Evolutionary conservation across 1,140 invertebrate species (phyloP).

Genomic region (Neodiprion virginianus): DNA sequence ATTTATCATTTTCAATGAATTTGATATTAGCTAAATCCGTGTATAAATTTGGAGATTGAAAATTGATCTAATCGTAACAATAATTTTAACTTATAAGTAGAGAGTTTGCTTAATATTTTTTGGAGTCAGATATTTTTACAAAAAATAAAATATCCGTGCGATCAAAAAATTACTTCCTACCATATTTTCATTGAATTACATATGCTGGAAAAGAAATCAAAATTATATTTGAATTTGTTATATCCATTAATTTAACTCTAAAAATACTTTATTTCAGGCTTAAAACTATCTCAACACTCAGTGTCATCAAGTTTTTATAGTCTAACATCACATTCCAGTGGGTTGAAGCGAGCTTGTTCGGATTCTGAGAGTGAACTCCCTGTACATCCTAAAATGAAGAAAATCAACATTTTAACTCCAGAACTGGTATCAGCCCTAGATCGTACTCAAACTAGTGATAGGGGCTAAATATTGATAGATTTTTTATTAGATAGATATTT

Average conservation of each 20-base stretch:
- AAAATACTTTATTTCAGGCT: slow-evolving; percentile 16
- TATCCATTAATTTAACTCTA: not conserved
- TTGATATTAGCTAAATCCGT: not conserved
- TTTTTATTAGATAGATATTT: slow-evolving; percentile 14
- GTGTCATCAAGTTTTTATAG: slow-evolving; percentile 13
- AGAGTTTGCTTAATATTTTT: not conserved
- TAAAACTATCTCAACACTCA: slow-evolving; percentile 19
- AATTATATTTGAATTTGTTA: not conserved
- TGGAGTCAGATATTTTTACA: no score
- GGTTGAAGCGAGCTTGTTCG: slow-evolving; percentile 13
- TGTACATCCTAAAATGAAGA: slow-evolving; percentile 12
- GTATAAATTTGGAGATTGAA: not conserved
- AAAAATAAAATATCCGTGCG: no score
- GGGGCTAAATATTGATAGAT: slow-evolving; percentile 17
- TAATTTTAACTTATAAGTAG: slow-evolving; percentile 9
- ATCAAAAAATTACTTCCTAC: no score
- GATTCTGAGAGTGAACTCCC: slow-evolving; percentile 16
- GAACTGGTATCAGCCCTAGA: not conserved
- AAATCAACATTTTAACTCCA: slow-evolving; percentile 13
- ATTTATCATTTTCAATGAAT: slow-evolving; percentile 6
- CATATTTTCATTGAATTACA: no score
- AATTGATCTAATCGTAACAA: slow-evolving; percentile 13
- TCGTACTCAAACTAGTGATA: slow-evolving; percentile 5
- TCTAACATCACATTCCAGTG: slow-evolving; percentile 9
- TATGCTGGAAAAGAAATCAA: not conserved